Conservation (phyloP, 2,888 invertebrate genomes). For the Cactoblastis cactorum region DNA sequence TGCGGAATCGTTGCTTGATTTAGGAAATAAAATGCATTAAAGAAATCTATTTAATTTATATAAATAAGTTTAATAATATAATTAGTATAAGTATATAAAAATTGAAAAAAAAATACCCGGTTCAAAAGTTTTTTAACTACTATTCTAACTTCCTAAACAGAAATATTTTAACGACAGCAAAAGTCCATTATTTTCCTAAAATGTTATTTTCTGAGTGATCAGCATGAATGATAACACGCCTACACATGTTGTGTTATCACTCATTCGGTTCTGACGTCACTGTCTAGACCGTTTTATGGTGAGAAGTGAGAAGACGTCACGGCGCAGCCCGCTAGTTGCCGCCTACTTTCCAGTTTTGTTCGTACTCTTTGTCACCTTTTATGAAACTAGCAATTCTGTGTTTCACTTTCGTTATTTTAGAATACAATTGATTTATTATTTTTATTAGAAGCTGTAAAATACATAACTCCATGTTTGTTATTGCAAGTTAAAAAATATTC, state of each 20-base stretch:
- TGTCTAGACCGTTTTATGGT: constrained; percentile 57
- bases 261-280: constrained; percentile 27
- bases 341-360: neutral
- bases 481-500: too few relatives aligned
- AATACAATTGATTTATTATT: neutral
- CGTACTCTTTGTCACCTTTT: neutral
- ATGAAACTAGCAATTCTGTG: too few relatives aligned
- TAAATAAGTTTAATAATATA: too few relatives aligned
- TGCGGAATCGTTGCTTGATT: too few relatives aligned
- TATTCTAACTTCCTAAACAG: neutral
- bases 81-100: too few relatives aligned
- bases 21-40: too few relatives aligned
- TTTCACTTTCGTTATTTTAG: too few relatives aligned
- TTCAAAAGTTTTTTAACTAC: neutral
- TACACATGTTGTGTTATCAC: constrained; percentile 12
- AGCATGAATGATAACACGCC: constrained; percentile 9
- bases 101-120: too few relatives aligned
- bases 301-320: constrained; percentile 46
- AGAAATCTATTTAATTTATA: too few relatives aligned
- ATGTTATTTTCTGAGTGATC: neutral
- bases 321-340: constrained; percentile 1
- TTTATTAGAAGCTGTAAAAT: too few relatives aligned
- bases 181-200: neutral
- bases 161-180: neutral
- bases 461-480: too few relatives aligned